Conservation (phyloP, 2,113 vertebrate genomes). For the Muntiacus muntjak region DNA sequence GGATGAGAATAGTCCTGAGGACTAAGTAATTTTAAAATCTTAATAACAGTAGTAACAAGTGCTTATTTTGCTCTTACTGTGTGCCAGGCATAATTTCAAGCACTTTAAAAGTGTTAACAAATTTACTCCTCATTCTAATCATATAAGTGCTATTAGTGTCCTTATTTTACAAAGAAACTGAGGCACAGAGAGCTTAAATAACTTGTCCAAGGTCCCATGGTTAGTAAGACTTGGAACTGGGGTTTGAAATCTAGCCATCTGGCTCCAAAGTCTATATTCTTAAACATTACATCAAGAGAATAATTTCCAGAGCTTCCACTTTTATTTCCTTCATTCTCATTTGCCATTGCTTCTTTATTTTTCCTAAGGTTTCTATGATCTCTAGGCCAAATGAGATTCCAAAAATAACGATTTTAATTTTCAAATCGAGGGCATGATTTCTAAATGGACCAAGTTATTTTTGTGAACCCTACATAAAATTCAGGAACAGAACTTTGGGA, state of each 20-base stretch:
- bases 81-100: background rate
- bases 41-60: background rate
- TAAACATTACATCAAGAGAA: slow-evolving; percentile 16
- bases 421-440: slow-evolving; percentile 77
- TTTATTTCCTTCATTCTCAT: slow-evolving; percentile 34
- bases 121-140: background rate
- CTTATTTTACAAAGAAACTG: slow-evolving; percentile 33
- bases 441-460: slow-evolving; percentile 78
- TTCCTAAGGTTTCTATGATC: slow-evolving; percentile 69
- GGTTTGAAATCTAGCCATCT: slow-evolving; percentile 11
- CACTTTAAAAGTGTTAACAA: background rate
- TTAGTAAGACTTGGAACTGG: background rate
- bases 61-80: background rate
- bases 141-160: background rate
- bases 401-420: slow-evolving; percentile 77
- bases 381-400: slow-evolving; percentile 72
- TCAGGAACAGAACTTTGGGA: slow-evolving; percentile 74
- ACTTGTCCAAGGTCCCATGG: background rate
- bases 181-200: background rate
- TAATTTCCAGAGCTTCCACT: slow-evolving; percentile 45
- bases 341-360: slow-evolving; percentile 60
- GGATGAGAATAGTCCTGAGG: background rate
- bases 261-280: background rate
- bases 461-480: slow-evolving; percentile 76
- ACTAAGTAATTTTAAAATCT: slow-evolving; percentile 2